Evolutionary conservation across 2,888 invertebrate species (phyloP), one percentile per base, ranked within the genome.

Genomic region (Chouioia cunea): DNA sequence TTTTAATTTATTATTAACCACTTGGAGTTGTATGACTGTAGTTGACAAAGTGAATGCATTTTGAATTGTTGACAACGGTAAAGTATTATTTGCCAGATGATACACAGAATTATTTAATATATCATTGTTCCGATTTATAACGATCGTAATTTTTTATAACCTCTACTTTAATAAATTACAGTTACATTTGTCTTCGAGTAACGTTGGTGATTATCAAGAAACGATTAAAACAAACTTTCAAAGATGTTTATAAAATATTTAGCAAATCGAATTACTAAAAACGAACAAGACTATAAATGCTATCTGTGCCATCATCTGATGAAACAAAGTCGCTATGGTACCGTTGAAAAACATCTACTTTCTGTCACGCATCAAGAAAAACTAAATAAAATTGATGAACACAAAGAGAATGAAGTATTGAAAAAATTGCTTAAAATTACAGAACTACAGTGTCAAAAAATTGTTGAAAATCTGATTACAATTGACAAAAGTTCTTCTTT

Each of bases 161-260:
- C 36, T 36, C 4, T 36, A 36, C 10, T 8, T 3, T 36, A 36
- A 10, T 36, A 8, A 10, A 36, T 36, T 36, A 36, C 36, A 36
- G 36, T 36, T n/a, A n/a, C n/a, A n/a, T 36, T 36, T 36, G 4
- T 36, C 10, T 36, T 36, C 36, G 12, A 36, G 36, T 36, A 36
- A 8, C 6, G 36, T 27, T 27, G 3, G 3, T 27, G 27, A 27
- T 27, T 1, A 10, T 44, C 15, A 18, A 3, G 20, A 27, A 23
- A 18, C 16, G 43, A 22, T 56, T 27, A 14, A 36, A 16, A 36
- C 27, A 27, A 16, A 22, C 10, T 27, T 15, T 8, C 27, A 56
- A 18, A 16, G 36, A 66, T 66, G 66, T 59, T 59, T 10, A 52
- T 43, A 15, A 66, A 4, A 10, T 66, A 43, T 53, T 52, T 66